These are phyloP conservation scores for Cryptocheilus praepositus DNA, from an alignment of 2,888 invertebrate species.

Conservation along the genomic window DNA sequence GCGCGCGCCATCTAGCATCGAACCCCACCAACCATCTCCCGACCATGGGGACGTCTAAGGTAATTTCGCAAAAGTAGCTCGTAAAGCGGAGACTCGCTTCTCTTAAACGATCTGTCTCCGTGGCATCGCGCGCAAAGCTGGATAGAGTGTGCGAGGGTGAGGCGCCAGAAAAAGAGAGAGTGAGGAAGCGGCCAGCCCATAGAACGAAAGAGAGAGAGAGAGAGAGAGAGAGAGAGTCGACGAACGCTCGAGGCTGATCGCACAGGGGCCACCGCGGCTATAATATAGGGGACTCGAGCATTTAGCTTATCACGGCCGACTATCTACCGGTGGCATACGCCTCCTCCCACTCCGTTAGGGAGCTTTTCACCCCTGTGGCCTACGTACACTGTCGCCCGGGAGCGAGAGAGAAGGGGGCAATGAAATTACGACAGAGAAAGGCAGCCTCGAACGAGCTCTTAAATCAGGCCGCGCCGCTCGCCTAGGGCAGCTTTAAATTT, in stretches of 20 bases:
- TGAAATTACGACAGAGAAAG: slow-evolving; percentile 15
- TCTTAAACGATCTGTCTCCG: slow-evolving; percentile 6
- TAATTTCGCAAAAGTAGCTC: slow-evolving; percentile 7
- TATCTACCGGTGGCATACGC: slow-evolving; percentile 69
- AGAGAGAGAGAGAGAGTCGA: slow-evolving; percentile 27
- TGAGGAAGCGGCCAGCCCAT: background rate
- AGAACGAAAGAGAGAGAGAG: slow-evolving; percentile 28
- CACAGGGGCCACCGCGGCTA: slow-evolving; percentile 33
- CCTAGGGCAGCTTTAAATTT: slow-evolving; percentile 66
- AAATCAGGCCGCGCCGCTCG: slow-evolving; percentile 69
- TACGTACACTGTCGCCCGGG: background rate
- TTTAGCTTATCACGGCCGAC: slow-evolving; percentile 71
- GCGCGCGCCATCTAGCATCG: too few relatives aligned
- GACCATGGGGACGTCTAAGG: background rate
- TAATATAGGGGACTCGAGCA: slow-evolving; percentile 64
- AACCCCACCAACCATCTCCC: too few relatives aligned
- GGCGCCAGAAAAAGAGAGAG: slow-evolving; percentile 5
- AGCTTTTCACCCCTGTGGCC: slow-evolving; percentile 55
- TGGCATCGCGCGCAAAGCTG: background rate
- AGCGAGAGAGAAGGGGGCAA: slow-evolving; percentile 8
- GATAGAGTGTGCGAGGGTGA: background rate
- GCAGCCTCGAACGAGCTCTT: slow-evolving; percentile 50
- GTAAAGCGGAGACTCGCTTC: slow-evolving; percentile 4
- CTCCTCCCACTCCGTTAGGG: slow-evolving; percentile 51
- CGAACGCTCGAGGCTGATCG: slow-evolving; percentile 46